Conservation (phyloP, 2,113 vertebrate species). For the Suncus etruscus region DNA sequence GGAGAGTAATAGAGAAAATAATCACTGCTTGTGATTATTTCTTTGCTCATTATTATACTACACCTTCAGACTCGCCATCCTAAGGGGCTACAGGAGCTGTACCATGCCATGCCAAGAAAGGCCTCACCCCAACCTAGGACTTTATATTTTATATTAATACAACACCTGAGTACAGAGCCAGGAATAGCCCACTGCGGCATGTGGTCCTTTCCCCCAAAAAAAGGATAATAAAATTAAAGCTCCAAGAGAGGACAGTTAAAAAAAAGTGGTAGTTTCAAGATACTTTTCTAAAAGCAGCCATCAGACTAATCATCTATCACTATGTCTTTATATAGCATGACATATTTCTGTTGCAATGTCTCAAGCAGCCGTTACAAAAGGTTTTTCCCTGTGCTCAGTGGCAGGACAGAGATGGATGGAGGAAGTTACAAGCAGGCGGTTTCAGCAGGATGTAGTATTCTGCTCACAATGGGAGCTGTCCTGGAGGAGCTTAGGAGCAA, state of each 20-base stretch:
- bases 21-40: too few relatives aligned
- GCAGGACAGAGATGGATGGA: conserved; percentile 51
- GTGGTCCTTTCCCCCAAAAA: too few relatives aligned
- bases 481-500: conserved; percentile 19
- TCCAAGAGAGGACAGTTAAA: background rate
- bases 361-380: conserved; percentile 52
- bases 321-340: background rate
- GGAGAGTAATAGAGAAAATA: too few relatives aligned
- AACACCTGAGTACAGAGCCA: too few relatives aligned
- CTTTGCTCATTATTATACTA: too few relatives aligned
- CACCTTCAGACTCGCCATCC: too few relatives aligned
- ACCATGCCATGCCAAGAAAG: too few relatives aligned
- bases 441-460: accelerated
- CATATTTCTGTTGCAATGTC: conserved; percentile 22
- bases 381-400: background rate
- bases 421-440: background rate
- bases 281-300: conserved; percentile 56
- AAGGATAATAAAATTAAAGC: conserved; percentile 58
- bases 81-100: too few relatives aligned
- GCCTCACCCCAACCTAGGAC: too few relatives aligned
- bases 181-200: too few relatives aligned
- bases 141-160: too few relatives aligned
- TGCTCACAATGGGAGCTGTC: conserved; percentile 55
- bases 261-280: conserved; percentile 3
- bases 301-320: conserved; percentile 54